Percentiles rank a stretch among this genome's conserved stretches.
Conservation (phyloP, 2,113 vertebrate genomes). For the Vulpes vulpes region DNA sequence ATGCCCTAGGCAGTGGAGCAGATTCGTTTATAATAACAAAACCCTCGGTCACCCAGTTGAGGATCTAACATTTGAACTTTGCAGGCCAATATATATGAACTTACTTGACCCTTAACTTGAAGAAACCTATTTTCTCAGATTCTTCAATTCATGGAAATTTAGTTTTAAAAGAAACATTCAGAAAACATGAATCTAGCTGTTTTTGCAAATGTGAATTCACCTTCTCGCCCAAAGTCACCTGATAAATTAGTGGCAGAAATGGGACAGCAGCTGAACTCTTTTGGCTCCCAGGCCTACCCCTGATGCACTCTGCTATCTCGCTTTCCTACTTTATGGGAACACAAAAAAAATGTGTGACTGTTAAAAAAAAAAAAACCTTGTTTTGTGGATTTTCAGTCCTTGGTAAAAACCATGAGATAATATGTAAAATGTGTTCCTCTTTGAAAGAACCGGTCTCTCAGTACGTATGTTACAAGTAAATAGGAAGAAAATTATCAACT, state of each 20-base stretch:
- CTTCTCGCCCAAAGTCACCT: neutral
- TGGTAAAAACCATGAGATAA: neutral
- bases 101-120: neutral
- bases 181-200: neutral
- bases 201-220: neutral
- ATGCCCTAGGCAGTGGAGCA: constrained; percentile 67
- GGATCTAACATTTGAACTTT: neutral
- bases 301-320: neutral
- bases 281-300: neutral
- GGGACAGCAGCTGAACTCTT: neutral
- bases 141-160: neutral
- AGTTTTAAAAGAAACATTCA: neutral
- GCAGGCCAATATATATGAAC: neutral
- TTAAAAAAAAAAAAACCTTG: neutral
- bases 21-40: constrained; percentile 68
- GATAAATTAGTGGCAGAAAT: neutral
- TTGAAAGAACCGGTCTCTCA: constrained; percentile 18
- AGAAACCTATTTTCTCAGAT: neutral
- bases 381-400: neutral
- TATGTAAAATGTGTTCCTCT: neutral
- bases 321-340: neutral
- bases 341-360: neutral
- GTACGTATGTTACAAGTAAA: neutral
- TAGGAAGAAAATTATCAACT: neutral
- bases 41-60: constrained; percentile 62